A percentile compares a stretch with the other conserved stretches of the same genome.
phyloP scores from a whole-genome alignment of 2,797 vertebrate genomes.

The Myotis pilosus region DNA sequence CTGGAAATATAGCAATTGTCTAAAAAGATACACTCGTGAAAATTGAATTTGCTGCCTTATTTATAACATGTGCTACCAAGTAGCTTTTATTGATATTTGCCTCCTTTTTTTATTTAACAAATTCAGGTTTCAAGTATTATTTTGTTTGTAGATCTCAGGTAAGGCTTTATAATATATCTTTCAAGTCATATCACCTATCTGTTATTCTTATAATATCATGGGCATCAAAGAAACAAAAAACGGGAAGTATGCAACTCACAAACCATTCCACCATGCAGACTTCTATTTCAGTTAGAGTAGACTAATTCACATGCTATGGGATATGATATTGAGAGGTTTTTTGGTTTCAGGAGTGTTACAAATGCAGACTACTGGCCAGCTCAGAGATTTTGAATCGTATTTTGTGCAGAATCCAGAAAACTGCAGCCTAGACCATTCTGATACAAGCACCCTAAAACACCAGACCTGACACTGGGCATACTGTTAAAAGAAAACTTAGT shows the following conservation, averaged over 20 bases:
- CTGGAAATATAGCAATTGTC: neutral
- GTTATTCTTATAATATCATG: neutral
- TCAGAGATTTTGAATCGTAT: neutral
- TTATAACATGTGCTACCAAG: neutral
- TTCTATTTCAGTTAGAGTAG: neutral
- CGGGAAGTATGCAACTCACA: neutral
- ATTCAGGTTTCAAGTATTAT: neutral
- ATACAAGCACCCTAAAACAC: constrained; percentile 5
- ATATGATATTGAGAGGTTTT: neutral
- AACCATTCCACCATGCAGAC: neutral
- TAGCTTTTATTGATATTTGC: neutral
- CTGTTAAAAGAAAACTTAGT: neutral
- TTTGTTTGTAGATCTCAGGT: neutral
- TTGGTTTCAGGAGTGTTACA: neutral
- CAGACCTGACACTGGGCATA: neutral
- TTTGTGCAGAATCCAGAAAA: neutral
- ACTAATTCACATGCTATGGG: neutral
- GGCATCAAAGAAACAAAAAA: neutral
- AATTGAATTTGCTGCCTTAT: neutral
- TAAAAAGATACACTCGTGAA: neutral
- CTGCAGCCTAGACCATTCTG: neutral
- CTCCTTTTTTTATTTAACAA: constrained; percentile 21
- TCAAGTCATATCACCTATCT: neutral
- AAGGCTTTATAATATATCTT: neutral
- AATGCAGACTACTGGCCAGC: neutral